phyloP scores from a whole-genome alignment of 1,140 invertebrate genomes.

The Pogonomyrmex californicus region DNA sequence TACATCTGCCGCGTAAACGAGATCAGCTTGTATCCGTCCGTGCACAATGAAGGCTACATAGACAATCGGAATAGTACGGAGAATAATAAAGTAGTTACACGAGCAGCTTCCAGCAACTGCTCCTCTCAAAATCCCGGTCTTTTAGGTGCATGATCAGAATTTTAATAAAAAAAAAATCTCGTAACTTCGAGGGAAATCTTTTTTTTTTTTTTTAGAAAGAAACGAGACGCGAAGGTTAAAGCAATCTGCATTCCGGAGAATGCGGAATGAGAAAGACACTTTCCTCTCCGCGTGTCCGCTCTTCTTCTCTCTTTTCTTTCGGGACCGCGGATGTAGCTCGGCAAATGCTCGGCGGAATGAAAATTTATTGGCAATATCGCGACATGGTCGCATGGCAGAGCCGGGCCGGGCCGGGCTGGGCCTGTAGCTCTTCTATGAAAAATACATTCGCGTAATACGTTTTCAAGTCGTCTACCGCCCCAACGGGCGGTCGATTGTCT shows the following conservation, averaged over 20 bases:
- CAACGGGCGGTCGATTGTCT: slow-evolving; percentile 51
- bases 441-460: slow-evolving; percentile 60
- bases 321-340: slow-evolving; percentile 29
- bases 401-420: too few relatives aligned
- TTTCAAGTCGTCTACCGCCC: slow-evolving; percentile 27
- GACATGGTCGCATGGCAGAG: slow-evolving; percentile 15
- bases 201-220: too few relatives aligned
- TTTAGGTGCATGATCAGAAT: not conserved
- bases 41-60: slow-evolving; percentile 1
- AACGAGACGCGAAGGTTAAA: not conserved
- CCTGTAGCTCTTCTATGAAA: slow-evolving; percentile 49
- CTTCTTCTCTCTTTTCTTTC: slow-evolving; percentile 24
- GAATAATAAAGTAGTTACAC: not conserved
- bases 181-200: not conserved
- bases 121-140: not conserved
- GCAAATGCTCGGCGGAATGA: slow-evolving; percentile 67
- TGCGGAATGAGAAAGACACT: slow-evolving; percentile 43
- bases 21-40: slow-evolving; percentile 10
- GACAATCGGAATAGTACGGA: not conserved
- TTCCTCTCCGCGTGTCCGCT: not conserved
- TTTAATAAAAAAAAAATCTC: slow-evolving; percentile 15
- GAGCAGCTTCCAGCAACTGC: not conserved
- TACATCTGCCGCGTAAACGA: slow-evolving; percentile 22
- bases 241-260: slow-evolving; percentile 27
- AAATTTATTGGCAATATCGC: slow-evolving; percentile 71